Base-by-base conservation (phyloP, 1,140 invertebrate genomes). In the Pantala flavescens region DNA sequence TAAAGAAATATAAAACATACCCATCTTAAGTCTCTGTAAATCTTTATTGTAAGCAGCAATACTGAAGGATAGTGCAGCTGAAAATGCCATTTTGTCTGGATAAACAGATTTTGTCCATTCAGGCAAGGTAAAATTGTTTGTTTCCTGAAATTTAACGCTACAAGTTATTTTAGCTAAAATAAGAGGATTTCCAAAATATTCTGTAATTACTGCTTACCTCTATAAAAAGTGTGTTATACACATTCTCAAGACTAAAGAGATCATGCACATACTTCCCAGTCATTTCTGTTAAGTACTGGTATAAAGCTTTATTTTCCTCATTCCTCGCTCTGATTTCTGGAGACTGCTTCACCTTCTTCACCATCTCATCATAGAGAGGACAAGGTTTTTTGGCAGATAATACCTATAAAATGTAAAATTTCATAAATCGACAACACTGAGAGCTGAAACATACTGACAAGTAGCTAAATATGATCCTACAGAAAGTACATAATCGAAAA, bases 121-220 rank as follows among this genome's bases (percentile, higher is more conserved):
- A 0, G 92, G 93, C 70, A 94, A 81, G 16, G 87, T 87, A 75
- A 87, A 87, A 78, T 93, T 93, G 78, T 91, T 88, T 21, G 88
- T 78, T 74, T 80, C 80, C 87, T 88, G 74, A 23, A 81, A 76
- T 78, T 78, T 9, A 70, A n/a, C 0, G 23, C 19, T 49, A 43
- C 24, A 23, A 12, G 72, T 21, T 72, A n/a, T 73, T 1, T 24
- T 55, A 75, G 11, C 14, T 43, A 28, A 42, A 19, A 49, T 43
- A 16, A 42, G 1, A 73, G 43, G 19, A 43, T 21, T 23, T 24
- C 10, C 74, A 19, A 21, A 24, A 36, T 5, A 36, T 36, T 5
- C 28, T 5, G 3, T 9, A 23, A 36, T 28, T 43, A 75, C 10
- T 71, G 24, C 23, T 73, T 82, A 86, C 84, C 81, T 94, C 91